Evolutionary conservation across 2,888 invertebrate genomes (phyloP), one percentile per base, ranked within the genome.

Genomic region (Agonopterix arenella): DNA sequence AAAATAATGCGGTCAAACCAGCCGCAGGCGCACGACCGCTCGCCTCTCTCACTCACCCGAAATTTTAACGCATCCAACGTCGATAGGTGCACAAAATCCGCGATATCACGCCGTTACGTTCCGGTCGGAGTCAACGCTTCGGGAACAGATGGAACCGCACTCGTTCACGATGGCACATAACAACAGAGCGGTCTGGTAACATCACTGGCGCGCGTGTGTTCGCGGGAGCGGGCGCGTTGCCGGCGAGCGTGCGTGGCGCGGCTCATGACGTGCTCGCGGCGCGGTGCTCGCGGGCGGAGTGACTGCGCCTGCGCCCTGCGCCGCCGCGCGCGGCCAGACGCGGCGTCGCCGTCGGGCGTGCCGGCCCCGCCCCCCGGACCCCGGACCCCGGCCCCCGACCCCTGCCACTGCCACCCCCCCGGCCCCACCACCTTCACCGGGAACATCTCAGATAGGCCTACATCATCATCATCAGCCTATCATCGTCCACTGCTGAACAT

Each of bases 1-100:
- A 84, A 84, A 86, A 88, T 85, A 88, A 88, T 88, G 86, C 88
- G 88, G 88, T 88, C 86, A 88, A 84, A 85, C 86, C 83, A 83
- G 85, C 84, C 81, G 78, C 83, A 72, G 74, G 74, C 77, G 77
- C 79, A 76, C 82, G 76, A 70, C 71, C 78, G 73, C 70, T 74
- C 79, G 80, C 72, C 76, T 79, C 78, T 77, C 86, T 84, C 85
- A 84, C 88, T 84, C 85, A 86, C 88, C 88, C 84, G 76, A 86
- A 86, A 85, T 86, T 80, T 85, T 76, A 85, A 83, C 80, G 85
- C 86, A 86, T 88, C 88, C 86, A 84, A 84, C 83, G 84, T 76
- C 82, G 83, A 75, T 74, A 70, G 73, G 77, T 75, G 75, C 76
- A 77, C 76, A 78, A 76, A 79, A 81, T 81, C 78, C 72, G 78